These are phyloP conservation scores for Parapristionchus giblindavisi DNA, from an alignment of 2,888 invertebrate species.

Conservation along the genomic window DNA sequence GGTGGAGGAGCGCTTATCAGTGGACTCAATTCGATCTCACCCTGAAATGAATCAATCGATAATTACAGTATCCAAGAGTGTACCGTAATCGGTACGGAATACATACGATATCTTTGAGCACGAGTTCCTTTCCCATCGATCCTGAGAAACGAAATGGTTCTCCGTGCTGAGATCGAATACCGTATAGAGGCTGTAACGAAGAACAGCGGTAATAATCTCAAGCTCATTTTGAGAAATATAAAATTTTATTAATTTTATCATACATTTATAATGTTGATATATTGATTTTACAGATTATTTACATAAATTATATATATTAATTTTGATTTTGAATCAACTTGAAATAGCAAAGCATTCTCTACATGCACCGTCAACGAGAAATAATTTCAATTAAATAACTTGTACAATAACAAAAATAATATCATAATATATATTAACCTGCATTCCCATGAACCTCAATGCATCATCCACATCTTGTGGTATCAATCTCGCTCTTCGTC, in stretches of 20 bases:
- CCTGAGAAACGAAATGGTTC: constrained; percentile 29
- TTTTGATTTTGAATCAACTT: too few species aligned
- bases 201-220: neutral
- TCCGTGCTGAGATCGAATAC: constrained; percentile 14
- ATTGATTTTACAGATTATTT: too few species aligned
- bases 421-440: too few species aligned
- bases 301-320: neutral
- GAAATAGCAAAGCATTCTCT: too few species aligned
- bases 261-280: too few species aligned
- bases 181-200: constrained; percentile 34
- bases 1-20: constrained; percentile 34
- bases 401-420: too few species aligned
- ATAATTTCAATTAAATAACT: too few species aligned
- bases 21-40: constrained; percentile 29
- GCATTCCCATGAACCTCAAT: constrained; percentile 22
- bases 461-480: constrained; percentile 34
- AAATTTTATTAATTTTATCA: neutral
- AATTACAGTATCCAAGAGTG: too few species aligned
- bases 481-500: constrained; percentile 2
- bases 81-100: too few species aligned
- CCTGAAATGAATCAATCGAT: neutral
- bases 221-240: neutral
- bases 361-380: too few species aligned
- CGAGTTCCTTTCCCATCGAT: constrained; percentile 27
- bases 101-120: constrained; percentile 16